phyloP scores from a whole-genome alignment of 2,797 vertebrate genomes.

The Salarias fasciatus region DNA sequence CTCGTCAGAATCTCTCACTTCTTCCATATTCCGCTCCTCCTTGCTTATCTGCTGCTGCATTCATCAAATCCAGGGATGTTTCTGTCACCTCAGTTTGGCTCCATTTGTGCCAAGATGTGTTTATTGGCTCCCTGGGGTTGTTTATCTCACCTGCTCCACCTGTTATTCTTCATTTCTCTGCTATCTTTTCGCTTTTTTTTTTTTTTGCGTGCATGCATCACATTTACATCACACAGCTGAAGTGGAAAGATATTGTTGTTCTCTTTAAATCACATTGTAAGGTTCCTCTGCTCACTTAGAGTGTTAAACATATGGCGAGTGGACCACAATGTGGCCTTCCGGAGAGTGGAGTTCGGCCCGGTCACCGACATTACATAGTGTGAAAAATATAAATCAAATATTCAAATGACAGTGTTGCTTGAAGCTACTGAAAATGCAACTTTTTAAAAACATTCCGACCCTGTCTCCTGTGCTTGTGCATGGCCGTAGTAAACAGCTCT shows the following conservation, averaged over 20 bases:
- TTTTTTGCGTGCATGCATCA: constrained; percentile 11
- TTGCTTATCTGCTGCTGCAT: constrained; percentile 28
- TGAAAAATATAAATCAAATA: no score
- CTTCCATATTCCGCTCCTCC: not conserved
- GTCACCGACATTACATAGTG: no score
- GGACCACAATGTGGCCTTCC: no score
- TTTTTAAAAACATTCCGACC: no score
- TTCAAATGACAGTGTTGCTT: no score
- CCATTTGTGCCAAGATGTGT: constrained; percentile 24
- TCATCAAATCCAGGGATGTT: constrained; percentile 39
- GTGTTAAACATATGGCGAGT: no score
- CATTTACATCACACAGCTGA: not conserved
- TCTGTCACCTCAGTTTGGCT: constrained; percentile 36
- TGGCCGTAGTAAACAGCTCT: no score
- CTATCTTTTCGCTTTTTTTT: constrained; percentile 13
- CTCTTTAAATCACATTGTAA: constrained; percentile 31
- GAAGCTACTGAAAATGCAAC: no score
- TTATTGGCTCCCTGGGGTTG: constrained; percentile 39
- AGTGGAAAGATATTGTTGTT: constrained; percentile 24
- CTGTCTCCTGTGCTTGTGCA: no score
- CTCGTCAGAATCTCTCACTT: not conserved
- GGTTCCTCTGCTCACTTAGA: constrained; percentile 1
- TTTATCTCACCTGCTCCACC: constrained; percentile 52
- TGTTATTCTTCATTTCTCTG: constrained; percentile 46
- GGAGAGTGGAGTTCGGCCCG: no score